phyloP scores from a whole-genome alignment of 2,888 invertebrate genomes.

The Capitulum mitella region DNA sequence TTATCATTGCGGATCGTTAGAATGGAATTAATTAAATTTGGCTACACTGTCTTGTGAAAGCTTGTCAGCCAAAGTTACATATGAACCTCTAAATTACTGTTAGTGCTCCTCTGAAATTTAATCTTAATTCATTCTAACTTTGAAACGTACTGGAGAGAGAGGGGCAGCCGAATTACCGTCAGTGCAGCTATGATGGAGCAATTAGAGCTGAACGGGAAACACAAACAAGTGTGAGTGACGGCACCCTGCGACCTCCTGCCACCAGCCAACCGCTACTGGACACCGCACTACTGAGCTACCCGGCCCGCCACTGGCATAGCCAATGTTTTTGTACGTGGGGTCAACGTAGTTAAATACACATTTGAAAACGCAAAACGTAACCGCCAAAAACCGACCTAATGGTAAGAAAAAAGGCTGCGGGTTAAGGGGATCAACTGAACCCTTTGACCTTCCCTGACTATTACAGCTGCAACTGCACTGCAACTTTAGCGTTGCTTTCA shows the following conservation, averaged over 20 bases:
- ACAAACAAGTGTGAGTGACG: conserved; percentile 8
- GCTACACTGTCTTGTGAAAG: conserved; percentile 22
- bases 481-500: too few relatives aligned
- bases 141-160: conserved; percentile 21
- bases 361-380: too few relatives aligned
- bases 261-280: neutral
- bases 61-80: conserved; percentile 25
- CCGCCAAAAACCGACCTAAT: too few relatives aligned
- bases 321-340: too few relatives aligned
- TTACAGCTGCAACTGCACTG: too few relatives aligned
- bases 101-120: conserved; percentile 22
- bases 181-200: conserved; percentile 4
- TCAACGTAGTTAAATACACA: too few relatives aligned
- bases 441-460: too few relatives aligned
- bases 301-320: neutral
- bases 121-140: conserved; percentile 23
- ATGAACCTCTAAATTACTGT: conserved; percentile 25
- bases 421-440: too few relatives aligned
- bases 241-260: neutral
- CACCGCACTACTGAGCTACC: neutral
- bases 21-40: conserved; percentile 26
- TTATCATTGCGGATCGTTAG: conserved; percentile 22
- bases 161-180: conserved; percentile 16
- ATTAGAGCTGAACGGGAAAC: neutral
- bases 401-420: too few relatives aligned